Evolutionary conservation across 2,888 invertebrate genomes (phyloP).

Genomic region (Ophion ventricosus): DNA sequence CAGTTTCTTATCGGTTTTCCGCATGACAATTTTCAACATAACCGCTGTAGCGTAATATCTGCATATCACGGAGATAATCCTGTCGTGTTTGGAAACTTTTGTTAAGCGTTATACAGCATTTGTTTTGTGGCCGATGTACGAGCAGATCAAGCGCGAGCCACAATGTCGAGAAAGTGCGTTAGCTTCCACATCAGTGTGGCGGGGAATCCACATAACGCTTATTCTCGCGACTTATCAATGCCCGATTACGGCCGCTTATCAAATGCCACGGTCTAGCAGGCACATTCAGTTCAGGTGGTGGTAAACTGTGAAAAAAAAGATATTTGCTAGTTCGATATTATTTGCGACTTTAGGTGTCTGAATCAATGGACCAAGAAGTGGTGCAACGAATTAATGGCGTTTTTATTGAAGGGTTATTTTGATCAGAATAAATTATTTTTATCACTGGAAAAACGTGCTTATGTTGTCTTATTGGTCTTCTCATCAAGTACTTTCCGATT

Average conservation of each 20-base stretch:
- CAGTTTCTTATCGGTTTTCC: constrained; percentile 33
- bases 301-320: neutral
- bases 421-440: no score
- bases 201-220: constrained; percentile 41
- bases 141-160: neutral
- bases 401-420: no score
- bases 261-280: constrained; percentile 75
- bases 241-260: constrained; percentile 74
- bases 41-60: constrained; percentile 22
- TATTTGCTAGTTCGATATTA: no score
- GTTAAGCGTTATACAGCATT: constrained; percentile 34
- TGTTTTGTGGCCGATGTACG: constrained; percentile 1
- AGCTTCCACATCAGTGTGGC: constrained; percentile 7
- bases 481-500: no score
- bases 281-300: constrained; percentile 70
- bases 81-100: constrained; percentile 42
- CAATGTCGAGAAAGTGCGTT: neutral
- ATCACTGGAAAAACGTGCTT: no score
- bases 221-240: constrained; percentile 71
- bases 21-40: constrained; percentile 47
- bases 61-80: constrained; percentile 55
- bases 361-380: no score
- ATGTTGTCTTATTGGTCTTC: no score
- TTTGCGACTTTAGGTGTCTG: no score
- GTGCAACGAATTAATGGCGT: no score